Evolutionary conservation across 2,888 invertebrate genomes (phyloP).

Genomic region (Strigamia crassipes): DNA sequence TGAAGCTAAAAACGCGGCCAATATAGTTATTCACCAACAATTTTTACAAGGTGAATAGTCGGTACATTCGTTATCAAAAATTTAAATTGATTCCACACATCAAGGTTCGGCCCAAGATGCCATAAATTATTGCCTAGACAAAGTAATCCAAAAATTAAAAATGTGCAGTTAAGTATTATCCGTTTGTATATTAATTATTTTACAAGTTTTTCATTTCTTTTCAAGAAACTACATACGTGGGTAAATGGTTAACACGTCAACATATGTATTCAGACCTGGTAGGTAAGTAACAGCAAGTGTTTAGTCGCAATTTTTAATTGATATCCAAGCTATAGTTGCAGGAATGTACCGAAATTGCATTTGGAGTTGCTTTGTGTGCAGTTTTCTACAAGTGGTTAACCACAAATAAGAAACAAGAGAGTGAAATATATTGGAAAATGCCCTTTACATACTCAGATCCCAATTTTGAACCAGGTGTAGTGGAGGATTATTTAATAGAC

Average conservation of each 20-base stretch:
- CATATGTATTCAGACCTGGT: neutral
- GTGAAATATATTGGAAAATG: neutral
- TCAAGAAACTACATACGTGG: neutral
- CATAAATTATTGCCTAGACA: neutral
- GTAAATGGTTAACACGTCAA: neutral
- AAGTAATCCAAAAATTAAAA: neutral
- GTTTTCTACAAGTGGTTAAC: neutral
- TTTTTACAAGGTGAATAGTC: neutral
- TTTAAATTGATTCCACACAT: neutral
- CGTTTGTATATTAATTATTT: neutral
- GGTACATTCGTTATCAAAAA: neutral
- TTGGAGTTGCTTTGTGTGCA: neutral
- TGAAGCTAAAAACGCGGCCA: neutral
- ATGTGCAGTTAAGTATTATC: neutral
- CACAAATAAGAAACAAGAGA: neutral
- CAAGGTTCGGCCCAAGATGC: neutral
- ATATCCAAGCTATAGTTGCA: neutral
- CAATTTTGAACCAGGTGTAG: neutral
- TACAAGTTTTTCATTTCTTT: neutral
- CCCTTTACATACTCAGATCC: neutral
- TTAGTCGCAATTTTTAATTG: neutral
- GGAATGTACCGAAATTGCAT: neutral
- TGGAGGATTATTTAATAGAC: neutral
- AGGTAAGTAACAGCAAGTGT: neutral
- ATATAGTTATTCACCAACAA: neutral